phyloP scores from a whole-genome alignment of 2,888 invertebrate species.

The Lacanobia wlatinum region DNA sequence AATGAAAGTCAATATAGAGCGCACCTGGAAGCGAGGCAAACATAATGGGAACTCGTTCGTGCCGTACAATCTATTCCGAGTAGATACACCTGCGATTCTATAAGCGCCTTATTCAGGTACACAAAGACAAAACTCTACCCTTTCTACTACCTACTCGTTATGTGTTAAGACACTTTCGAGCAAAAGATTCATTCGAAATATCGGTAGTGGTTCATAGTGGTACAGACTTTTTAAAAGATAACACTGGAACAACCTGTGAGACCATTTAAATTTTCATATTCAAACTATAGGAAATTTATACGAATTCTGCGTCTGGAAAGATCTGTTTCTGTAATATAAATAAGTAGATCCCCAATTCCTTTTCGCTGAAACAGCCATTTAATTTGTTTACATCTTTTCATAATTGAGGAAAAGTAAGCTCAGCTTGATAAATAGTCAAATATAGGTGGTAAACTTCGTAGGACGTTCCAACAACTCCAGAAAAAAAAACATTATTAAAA shows the following conservation, averaged over 20 bases:
- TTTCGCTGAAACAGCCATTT: not conserved
- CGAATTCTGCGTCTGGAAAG: not conserved
- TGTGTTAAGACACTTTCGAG: not conserved
- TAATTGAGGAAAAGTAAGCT: not conserved
- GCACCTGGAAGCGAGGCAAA: conserved; percentile 6
- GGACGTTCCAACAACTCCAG: no score
- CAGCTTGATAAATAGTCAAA: no score
- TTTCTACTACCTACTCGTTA: not conserved
- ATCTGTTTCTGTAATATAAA: not conserved
- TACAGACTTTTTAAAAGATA: no score
- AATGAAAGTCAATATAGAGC: conserved; percentile 28
- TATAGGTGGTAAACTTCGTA: no score
- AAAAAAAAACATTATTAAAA: no score
- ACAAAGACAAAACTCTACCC: not conserved
- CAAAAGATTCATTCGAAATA: not conserved
- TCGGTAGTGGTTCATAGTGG: no score
- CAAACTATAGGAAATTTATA: no score
- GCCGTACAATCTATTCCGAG: not conserved
- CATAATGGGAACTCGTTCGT: conserved; percentile 29
- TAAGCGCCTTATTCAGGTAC: not conserved
- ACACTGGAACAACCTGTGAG: no score
- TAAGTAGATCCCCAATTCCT: not conserved
- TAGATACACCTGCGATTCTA: conserved; percentile 34
- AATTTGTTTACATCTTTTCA: not conserved
- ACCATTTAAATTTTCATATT: no score